Evolutionary conservation across 2,888 invertebrate species (phyloP).

Genomic region (Chrysotoxum bicinctum): DNA sequence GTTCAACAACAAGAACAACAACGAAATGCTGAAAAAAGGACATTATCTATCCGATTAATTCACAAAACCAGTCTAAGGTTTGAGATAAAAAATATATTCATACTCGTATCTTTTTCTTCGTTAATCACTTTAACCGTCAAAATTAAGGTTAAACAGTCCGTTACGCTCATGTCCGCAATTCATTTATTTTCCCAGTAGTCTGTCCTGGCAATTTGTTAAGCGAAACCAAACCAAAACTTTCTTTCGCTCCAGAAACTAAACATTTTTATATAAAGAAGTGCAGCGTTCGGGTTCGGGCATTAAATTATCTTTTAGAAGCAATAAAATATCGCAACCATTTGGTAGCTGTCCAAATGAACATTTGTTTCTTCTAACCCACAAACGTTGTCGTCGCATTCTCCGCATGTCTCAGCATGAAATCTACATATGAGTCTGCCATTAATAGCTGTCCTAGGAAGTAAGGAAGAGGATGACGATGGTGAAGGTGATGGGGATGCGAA

Average conservation of each 20-base stretch:
- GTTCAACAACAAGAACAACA: not conserved
- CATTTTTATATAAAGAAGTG: conserved; percentile 48
- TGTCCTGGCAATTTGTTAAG: conserved; percentile 3
- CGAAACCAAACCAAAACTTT: conserved; percentile 14
- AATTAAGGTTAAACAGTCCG: conserved; percentile 27
- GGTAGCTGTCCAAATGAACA: conserved; percentile 65
- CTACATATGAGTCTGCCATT: conserved; percentile 64
- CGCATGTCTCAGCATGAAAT: conserved; percentile 44
- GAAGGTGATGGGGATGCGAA: not conserved
- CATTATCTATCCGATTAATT: conserved; percentile 2
- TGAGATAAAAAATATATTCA: not conserved
- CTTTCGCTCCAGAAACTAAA: conserved; percentile 35
- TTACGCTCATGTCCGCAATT: conserved; percentile 8
- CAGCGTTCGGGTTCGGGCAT: conserved; percentile 9
- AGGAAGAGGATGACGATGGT: not conserved
- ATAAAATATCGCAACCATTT: conserved; percentile 68
- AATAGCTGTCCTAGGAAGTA: conserved; percentile 29
- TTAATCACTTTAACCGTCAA: conserved; percentile 26
- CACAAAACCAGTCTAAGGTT: not conserved
- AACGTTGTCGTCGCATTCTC: conserved; percentile 7
- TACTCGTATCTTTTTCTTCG: not conserved
- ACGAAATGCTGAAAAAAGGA: not conserved
- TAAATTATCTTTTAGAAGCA: conserved; percentile 57
- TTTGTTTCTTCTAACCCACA: conserved; percentile 46
- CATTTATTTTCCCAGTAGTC: not conserved